Conservation (phyloP, 2,113 vertebrate genomes). For the Pholis gunnellus region DNA sequence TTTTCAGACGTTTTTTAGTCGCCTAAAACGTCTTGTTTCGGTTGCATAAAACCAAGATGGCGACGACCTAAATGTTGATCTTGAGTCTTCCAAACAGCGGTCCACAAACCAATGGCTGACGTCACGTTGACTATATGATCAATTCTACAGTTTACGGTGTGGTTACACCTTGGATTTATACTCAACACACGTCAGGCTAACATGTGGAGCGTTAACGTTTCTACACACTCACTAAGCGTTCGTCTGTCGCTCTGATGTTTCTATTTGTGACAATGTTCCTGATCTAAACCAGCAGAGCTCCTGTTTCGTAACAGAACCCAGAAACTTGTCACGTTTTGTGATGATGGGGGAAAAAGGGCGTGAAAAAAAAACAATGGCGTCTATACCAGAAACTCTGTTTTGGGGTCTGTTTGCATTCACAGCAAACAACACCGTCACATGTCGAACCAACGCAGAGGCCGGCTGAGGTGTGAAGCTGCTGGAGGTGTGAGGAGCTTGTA, state of each 20-base stretch:
- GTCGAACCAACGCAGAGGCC: conserved; percentile 12
- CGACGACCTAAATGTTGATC: too few species aligned
- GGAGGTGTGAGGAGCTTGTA: conserved; percentile 51
- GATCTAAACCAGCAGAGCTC: conserved; percentile 21
- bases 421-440: conserved; percentile 32
- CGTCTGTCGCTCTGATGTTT: not conserved
- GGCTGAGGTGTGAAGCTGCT: conserved; percentile 53
- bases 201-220: not conserved
- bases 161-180: not conserved
- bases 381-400: conserved; percentile 54
- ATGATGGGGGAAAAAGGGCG: conserved; percentile 12
- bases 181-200: not conserved
- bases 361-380: not conserved
- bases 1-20: too few species aligned
- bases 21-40: too few species aligned
- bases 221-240: not conserved
- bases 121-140: too few species aligned
- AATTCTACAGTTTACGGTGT: not conserved
- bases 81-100: too few species aligned
- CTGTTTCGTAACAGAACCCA: conserved; percentile 23
- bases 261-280: not conserved
- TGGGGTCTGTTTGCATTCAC: conserved; percentile 41
- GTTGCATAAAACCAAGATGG: too few species aligned
- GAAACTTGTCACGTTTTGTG: conserved; percentile 55
- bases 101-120: too few species aligned